Evolutionary conservation across 2,113 vertebrate genomes (phyloP).

Genomic region (Lophura nycthemera): DNA sequence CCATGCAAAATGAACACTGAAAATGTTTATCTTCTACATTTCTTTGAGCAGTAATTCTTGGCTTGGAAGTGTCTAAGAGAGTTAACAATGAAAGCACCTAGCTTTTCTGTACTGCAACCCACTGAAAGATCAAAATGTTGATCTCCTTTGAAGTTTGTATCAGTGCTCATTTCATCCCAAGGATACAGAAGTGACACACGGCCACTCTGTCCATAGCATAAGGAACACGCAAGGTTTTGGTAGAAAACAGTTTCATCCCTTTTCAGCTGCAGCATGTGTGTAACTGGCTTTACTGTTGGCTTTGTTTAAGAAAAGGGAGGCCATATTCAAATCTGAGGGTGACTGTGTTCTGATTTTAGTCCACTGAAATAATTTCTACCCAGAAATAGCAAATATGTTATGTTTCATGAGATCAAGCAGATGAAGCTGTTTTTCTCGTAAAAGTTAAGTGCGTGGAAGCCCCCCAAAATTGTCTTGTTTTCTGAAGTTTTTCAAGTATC

Average conservation of each 20-base stretch:
- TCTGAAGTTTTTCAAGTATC: not conserved
- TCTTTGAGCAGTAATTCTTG: slow-evolving; percentile 5
- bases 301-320: not conserved
- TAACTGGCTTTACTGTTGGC: not conserved
- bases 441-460: not conserved
- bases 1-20: not conserved
- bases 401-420: not conserved
- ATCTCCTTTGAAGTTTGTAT: not conserved
- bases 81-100: slow-evolving; percentile 16
- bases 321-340: not conserved
- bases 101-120: not conserved
- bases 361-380: not conserved
- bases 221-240: not conserved
- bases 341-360: not conserved
- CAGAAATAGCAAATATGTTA: not conserved
- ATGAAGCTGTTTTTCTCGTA: rapidly evolving
- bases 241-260: not conserved
- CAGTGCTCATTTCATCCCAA: not conserved
- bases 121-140: not conserved
- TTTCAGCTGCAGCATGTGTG: not conserved
- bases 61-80: not conserved
- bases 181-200: not conserved
- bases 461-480: not conserved
- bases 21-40: not conserved
- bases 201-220: not conserved